Conservation (phyloP, 2,797 vertebrate species). For the Hippocampus kuda region DNA sequence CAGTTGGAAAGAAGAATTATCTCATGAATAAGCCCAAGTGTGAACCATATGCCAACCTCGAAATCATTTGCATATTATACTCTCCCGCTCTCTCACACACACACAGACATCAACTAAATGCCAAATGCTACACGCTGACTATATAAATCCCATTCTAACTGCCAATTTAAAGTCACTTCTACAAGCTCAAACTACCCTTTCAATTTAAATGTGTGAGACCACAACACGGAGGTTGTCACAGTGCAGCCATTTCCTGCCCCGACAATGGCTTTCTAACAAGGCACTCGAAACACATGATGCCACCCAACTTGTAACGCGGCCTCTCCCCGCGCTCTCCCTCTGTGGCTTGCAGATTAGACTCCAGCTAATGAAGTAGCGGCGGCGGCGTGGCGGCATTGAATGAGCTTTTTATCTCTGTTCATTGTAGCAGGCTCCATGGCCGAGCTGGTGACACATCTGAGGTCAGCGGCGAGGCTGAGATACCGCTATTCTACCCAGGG, state of each 20-base stretch:
- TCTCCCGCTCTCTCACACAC: background rate
- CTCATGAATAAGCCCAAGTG: background rate
- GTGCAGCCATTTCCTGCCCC: background rate
- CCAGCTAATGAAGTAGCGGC: slow-evolving; percentile 30
- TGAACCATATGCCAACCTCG: background rate
- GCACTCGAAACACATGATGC: background rate
- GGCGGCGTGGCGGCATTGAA: slow-evolving; percentile 8
- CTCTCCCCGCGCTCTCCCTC: background rate
- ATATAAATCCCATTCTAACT: background rate
- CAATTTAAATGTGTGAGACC: background rate
- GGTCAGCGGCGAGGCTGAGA: slow-evolving; percentile 1
- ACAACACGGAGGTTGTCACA: background rate
- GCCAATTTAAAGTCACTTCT: background rate
- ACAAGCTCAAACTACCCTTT: background rate
- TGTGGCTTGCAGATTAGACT: slow-evolving; percentile 28
- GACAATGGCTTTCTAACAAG: slow-evolving; percentile 1
- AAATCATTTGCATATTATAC: background rate
- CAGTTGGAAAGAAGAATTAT: background rate
- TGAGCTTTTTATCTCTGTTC: slow-evolving; percentile 14
- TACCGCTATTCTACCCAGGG: background rate
- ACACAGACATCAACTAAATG: background rate
- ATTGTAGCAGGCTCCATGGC: background rate
- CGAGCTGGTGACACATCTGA: background rate
- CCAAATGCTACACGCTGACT: background rate
- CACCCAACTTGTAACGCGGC: background rate